Evolutionary conservation across 2,888 invertebrate genomes (phyloP).

Genomic region (Coleophora deauratella): DNA sequence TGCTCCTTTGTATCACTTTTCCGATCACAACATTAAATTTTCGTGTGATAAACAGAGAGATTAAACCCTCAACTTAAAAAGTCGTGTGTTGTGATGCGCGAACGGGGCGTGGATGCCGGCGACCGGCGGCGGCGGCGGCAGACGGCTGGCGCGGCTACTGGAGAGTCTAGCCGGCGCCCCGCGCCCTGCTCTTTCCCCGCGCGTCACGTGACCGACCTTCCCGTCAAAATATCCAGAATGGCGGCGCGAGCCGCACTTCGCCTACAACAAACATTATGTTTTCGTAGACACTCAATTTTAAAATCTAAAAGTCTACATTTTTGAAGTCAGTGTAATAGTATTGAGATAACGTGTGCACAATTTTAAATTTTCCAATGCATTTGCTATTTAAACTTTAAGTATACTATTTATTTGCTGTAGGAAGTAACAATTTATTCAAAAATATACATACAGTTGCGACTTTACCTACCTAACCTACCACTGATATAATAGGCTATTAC

Average conservation of each 20-base stretch:
- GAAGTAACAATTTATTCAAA: too few relatives aligned
- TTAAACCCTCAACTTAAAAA: constrained; percentile 18
- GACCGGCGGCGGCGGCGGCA: constrained; percentile 69
- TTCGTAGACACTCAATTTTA: not conserved
- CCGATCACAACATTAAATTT: constrained; percentile 18
- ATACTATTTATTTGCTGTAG: too few relatives aligned
- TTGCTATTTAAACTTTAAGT: too few relatives aligned
- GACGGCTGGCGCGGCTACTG: constrained; percentile 76
- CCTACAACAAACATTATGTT: constrained; percentile 31
- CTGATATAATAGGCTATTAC: too few relatives aligned
- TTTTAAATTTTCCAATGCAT: too few relatives aligned
- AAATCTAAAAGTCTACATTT: too few relatives aligned
- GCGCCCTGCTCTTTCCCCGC: constrained; percentile 51
- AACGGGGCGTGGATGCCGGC: constrained; percentile 59
- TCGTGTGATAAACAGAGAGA: constrained; percentile 27
- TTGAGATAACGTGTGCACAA: too few relatives aligned
- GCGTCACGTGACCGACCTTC: constrained; percentile 87
- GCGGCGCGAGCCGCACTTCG: constrained; percentile 62
- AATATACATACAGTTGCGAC: too few relatives aligned
- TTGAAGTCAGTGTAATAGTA: too few relatives aligned
- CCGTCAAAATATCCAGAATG: constrained; percentile 85
- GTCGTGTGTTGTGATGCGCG: not conserved
- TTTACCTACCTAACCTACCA: too few relatives aligned
- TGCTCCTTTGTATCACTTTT: constrained; percentile 1
- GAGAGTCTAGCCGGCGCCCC: constrained; percentile 77